Conservation (phyloP, 2,888 invertebrate species). For the Macaria liturata region DNA sequence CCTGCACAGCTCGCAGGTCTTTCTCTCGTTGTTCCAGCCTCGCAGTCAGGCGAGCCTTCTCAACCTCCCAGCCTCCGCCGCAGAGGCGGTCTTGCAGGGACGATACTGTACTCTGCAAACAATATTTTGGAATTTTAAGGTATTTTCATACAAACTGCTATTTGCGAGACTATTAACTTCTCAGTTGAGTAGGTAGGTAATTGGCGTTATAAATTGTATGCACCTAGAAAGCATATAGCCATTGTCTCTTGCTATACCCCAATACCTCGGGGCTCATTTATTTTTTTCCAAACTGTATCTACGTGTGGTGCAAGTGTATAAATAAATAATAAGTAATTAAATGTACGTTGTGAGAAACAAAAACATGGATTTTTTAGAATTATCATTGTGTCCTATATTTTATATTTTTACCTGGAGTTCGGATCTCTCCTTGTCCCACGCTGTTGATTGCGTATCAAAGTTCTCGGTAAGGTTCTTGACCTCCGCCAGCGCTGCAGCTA, state of each 20-base stretch:
- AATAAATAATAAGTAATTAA: too few relatives aligned
- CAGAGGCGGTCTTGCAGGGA: slow-evolving; percentile 77
- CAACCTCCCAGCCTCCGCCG: slow-evolving; percentile 84
- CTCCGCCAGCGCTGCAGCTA: slow-evolving; percentile 84
- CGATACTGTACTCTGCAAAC: slow-evolving; percentile 63
- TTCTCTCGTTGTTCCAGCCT: slow-evolving; percentile 89
- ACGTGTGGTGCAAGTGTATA: too few relatives aligned
- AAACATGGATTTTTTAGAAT: too few relatives aligned
- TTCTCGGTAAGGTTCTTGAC: slow-evolving; percentile 86
- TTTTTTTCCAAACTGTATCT: too few relatives aligned
- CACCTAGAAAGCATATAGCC: too few relatives aligned
- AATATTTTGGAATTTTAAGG: background rate
- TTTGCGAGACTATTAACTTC: too few relatives aligned
- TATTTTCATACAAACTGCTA: too few relatives aligned
- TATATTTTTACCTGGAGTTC: slow-evolving; percentile 83
- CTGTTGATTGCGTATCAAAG: slow-evolving; percentile 85
- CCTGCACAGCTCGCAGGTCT: slow-evolving; percentile 88
- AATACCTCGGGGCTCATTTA: too few relatives aligned
- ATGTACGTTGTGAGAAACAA: too few relatives aligned
- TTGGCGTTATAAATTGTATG: too few relatives aligned
- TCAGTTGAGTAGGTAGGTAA: too few relatives aligned
- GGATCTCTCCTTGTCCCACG: slow-evolving; percentile 89
- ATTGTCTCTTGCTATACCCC: too few relatives aligned
- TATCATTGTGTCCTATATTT: background rate
- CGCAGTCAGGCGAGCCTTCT: slow-evolving; percentile 87